Evolutionary conservation across 2,888 invertebrate species (phyloP).

Genomic region (Anagyrus pseudococci): DNA sequence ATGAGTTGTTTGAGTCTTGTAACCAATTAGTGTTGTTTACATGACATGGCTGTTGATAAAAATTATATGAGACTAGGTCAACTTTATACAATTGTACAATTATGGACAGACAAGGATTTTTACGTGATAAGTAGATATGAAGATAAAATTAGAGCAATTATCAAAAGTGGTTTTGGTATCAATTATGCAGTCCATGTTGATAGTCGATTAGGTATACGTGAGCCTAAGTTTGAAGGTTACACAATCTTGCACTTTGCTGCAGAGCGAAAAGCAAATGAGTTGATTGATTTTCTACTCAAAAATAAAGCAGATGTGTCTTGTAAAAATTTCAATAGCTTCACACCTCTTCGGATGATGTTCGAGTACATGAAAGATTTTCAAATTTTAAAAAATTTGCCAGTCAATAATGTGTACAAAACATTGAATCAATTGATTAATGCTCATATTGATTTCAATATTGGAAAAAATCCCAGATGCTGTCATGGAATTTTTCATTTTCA

Average conservation of each 20-base stretch:
- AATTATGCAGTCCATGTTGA: conserved; percentile 9
- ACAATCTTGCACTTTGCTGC: conserved; percentile 16
- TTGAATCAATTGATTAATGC: background rate
- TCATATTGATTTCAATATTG: background rate
- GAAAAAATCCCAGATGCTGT: background rate
- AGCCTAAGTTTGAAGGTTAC: background rate
- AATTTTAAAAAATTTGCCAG: background rate
- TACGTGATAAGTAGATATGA: no score
- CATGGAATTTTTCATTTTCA: conserved; percentile 20
- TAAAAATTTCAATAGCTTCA: background rate
- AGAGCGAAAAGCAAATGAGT: background rate
- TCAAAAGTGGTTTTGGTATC: conserved; percentile 2
- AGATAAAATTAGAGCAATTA: no score
- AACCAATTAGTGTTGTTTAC: no score
- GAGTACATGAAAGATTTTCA: background rate
- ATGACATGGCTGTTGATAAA: no score
- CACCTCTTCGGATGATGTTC: background rate
- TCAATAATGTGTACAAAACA: no score
- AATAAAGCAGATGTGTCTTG: background rate
- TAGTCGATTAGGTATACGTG: background rate
- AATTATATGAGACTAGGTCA: no score
- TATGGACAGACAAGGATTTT: no score
- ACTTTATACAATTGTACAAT: no score
- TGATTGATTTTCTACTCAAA: background rate
- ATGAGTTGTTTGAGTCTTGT: no score